Evolutionary conservation across 2,888 invertebrate genomes (phyloP), one percentile per base, ranked within the genome.

Genomic region (Amphipyra tragopoginis): DNA sequence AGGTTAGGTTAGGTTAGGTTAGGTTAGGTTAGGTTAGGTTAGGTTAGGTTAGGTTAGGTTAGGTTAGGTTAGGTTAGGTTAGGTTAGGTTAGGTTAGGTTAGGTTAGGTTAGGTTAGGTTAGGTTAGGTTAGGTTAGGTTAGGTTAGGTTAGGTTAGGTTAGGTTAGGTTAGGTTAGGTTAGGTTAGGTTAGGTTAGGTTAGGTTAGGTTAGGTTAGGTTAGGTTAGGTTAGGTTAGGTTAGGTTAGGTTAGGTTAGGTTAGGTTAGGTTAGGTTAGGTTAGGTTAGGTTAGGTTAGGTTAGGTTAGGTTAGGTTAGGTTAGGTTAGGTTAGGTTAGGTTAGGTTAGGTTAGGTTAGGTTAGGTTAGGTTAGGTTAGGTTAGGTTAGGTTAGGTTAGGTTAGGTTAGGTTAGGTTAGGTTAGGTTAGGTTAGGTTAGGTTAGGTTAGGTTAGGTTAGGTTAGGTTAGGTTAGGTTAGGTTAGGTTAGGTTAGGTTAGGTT

Each of bases 71-170:
- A 66, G 66, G 65, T 61, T 61, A 61, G 65, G 65, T 65, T 64
- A 64, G 64, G 64, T 64, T 64, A 64, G 64, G 64, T 64, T 64
- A 58, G 59, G 72, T 71, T 65, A 65, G 65, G 65, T 65, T 65
- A 65, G 65, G 65, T 65, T 65, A 65, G 65, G 60, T 60, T 74
- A 71, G 73, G 73, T 69, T 73, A 73, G 72, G 73, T 70, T 73
- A 67, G 69, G 66, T 73, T 66, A 60, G 59, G 59, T 60, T 60
- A 72, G 59, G 59, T 60, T 60, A 53, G 59, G 59, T 59, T 59
- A 59, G 59, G 59, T 59, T 59, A 59, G 59, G 58, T 59, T 59
- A 59, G 59, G 65, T 65, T 65, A 65, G 65, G 65, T 65, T 65
- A 59, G 72, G 67, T 72, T 65, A 57, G 56, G 56, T 57, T 57